Conservation (phyloP, 2,113 vertebrate genomes). For the Cricetomys ansorgei region DNA sequence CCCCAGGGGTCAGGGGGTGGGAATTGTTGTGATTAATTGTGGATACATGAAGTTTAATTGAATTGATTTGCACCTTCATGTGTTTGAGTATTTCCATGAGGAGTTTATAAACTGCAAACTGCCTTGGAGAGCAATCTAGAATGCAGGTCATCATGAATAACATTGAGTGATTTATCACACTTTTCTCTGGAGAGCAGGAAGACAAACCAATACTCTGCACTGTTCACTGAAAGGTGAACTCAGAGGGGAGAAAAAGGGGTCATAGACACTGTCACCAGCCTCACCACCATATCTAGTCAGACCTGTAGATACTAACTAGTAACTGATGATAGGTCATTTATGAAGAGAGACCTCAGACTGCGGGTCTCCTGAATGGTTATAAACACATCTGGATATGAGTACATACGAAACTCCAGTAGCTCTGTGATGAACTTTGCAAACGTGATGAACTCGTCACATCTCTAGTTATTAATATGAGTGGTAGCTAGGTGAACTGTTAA, state of each 20-base stretch:
- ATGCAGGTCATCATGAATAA: neutral
- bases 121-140: neutral
- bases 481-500: neutral
- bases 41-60: neutral
- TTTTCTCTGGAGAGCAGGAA: constrained; percentile 31
- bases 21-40: neutral
- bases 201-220: neutral
- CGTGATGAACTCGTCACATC: neutral
- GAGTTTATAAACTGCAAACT: neutral
- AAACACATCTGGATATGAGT: neutral
- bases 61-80: neutral
- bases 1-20: neutral
- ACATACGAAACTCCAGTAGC: neutral
- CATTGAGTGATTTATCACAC: neutral
- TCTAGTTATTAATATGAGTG: neutral
- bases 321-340: neutral
- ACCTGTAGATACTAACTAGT: neutral
- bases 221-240: neutral
- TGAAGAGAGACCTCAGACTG: neutral
- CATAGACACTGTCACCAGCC: constrained; percentile 1
- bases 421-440: neutral
- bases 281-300: neutral
- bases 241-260: neutral
- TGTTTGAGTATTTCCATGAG: constrained; percentile 25
- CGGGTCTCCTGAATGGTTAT: neutral